These are phyloP conservation scores for Antitype chi DNA, from an alignment of 2,888 invertebrate species.

Conservation along the genomic window DNA sequence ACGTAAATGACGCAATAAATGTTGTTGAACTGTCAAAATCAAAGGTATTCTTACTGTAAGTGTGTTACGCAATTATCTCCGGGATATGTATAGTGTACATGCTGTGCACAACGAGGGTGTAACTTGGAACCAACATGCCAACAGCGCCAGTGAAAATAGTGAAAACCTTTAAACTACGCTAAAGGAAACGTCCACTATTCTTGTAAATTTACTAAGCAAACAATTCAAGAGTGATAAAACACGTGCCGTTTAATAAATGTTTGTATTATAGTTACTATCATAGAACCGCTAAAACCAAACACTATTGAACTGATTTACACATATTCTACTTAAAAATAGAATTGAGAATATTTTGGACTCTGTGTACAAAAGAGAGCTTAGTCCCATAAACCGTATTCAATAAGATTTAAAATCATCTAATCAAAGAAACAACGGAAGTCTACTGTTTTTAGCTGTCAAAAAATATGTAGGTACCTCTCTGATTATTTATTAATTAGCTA, in stretches of 20 bases:
- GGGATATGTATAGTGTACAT: constrained; percentile 20
- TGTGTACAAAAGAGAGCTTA: neutral
- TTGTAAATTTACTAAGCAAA: constrained; percentile 41
- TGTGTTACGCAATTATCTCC: neutral
- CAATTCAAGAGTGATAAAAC: constrained; percentile 41
- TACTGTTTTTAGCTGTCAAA: neutral
- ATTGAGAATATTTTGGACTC: neutral
- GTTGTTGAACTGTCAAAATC: no score
- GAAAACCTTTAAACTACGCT: constrained; percentile 4
- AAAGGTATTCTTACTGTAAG: no score
- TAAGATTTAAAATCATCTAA: neutral
- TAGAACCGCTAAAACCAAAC: neutral
- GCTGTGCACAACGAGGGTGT: constrained; percentile 48
- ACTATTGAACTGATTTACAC: neutral
- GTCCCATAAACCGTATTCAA: neutral
- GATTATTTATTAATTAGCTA: no score
- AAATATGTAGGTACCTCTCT: no score
- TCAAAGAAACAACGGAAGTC: neutral
- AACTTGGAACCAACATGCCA: constrained; percentile 8
- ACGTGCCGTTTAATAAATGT: constrained; percentile 31
- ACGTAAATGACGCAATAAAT: no score
- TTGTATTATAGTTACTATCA: constrained; percentile 8
- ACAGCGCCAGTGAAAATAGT: constrained; percentile 18
- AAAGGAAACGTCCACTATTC: constrained; percentile 14
- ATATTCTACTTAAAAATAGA: neutral